Evolutionary conservation across 1,140 invertebrate species (phyloP), one percentile per base, ranked within the genome.

Genomic region (Drosophila aff.): DNA sequence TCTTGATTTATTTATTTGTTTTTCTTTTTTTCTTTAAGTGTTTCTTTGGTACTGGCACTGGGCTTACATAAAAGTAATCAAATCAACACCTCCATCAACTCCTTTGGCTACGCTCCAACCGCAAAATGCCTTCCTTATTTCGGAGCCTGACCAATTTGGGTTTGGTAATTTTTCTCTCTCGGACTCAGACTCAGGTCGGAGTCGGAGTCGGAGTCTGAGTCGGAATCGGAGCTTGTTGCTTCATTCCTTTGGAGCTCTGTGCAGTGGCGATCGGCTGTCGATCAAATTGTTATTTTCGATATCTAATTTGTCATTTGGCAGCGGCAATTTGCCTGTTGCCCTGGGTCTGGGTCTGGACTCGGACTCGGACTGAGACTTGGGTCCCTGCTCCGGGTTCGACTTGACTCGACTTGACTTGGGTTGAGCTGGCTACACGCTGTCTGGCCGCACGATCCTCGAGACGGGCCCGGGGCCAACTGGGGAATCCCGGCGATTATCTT

Each of bases 21-120:
- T 26, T 26, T 26, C 4, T 40, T 6, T 15, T 44, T 28, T 50
- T 26, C 16, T 28, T 28, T 5, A 1, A 49, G 46, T 31, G 49
- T 31, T 10, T 5, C 16, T 13, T 10, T 52, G 49, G n/a, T 31
- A 31, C 59, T 55, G 66, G 26, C 15, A 7, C 33, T 55, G 64
- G 85, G 81, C 85, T 89, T 89, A 90, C 81, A 89, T 89, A 92
- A 86, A 89, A 92, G 87, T 92, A 92, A 92, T 92, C 91, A 92
- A 92, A 92, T 92, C 91, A 92, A 92, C 91, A 92, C 91, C 91
- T 92, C 77, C 91, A 91, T 87, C 84, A 87, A 87, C 84, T 87
- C 84, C 84, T 87, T 84, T 84, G 61, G 73, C 53, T 65, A 66
- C 62, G 60, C 71, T 65, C 52, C 52, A 82, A 87, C 81, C 85